These are phyloP conservation scores for Scortum barcoo DNA, from an alignment of 2,113 vertebrate species.

Conservation along the genomic window DNA sequence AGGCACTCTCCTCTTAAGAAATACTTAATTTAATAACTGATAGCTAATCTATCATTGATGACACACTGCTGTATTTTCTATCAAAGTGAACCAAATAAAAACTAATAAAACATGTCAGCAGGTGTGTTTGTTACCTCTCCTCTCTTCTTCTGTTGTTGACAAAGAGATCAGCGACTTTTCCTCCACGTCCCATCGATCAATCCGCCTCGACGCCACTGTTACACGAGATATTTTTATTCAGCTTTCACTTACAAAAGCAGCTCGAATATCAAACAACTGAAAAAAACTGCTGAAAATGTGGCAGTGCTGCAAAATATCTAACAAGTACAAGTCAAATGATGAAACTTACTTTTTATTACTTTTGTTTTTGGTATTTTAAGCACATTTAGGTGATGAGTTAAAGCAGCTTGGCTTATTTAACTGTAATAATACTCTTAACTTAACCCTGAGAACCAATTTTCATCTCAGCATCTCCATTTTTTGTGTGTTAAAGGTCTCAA, in stretches of 20 bases:
- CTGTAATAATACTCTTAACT: too few species aligned
- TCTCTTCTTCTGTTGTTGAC: not conserved
- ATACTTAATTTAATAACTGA: too few species aligned
- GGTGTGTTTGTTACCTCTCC: slow-evolving; percentile 15
- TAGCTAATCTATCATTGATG: too few species aligned
- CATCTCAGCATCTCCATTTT: too few species aligned
- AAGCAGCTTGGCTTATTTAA: too few species aligned
- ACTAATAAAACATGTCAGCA: not conserved
- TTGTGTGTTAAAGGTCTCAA: too few species aligned
- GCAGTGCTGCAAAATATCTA: not conserved
- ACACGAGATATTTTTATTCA: not conserved
- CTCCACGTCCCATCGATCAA: slow-evolving; percentile 16
- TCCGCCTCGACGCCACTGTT: not conserved
- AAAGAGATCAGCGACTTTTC: slow-evolving; percentile 9
- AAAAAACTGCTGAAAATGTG: not conserved
- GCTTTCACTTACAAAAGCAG: not conserved
- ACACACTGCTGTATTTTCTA: not conserved
- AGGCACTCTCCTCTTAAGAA: too few species aligned
- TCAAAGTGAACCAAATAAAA: not conserved
- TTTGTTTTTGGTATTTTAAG: too few species aligned
- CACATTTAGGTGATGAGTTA: too few species aligned
- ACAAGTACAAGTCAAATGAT: not conserved
- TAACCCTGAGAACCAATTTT: too few species aligned
- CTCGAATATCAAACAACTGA: not conserved
- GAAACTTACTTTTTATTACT: too few species aligned